These are phyloP conservation scores for Mesembrinibis cayennensis DNA, from an alignment of 2,113 vertebrate genomes.

Conservation along the genomic window DNA sequence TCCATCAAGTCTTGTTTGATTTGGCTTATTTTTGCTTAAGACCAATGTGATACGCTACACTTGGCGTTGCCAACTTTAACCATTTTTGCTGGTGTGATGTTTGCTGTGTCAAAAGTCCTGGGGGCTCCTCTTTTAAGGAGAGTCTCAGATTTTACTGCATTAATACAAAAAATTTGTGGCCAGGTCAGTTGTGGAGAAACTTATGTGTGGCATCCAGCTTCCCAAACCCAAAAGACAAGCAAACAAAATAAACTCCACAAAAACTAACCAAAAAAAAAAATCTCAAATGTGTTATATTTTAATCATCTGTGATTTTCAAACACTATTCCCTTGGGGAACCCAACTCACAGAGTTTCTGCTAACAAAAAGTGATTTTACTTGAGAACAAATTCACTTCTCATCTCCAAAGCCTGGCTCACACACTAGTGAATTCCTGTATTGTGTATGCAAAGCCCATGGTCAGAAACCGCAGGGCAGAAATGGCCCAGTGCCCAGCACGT, in stretches of 20 bases:
- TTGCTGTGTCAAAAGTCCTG: background rate
- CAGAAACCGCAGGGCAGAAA: background rate
- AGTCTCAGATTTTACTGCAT: background rate
- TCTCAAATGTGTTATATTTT: background rate
- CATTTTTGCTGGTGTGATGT: background rate
- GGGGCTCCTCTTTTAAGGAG: background rate
- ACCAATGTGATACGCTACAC: background rate
- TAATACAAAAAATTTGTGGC: background rate
- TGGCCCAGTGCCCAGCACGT: background rate
- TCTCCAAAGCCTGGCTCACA: background rate
- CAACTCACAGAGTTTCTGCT: background rate
- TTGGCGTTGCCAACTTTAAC: background rate
- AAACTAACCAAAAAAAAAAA: background rate
- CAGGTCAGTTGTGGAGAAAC: background rate
- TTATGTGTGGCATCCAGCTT: background rate
- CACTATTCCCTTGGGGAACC: background rate
- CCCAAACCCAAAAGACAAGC: background rate
- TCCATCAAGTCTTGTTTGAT: background rate
- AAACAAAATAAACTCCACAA: background rate
- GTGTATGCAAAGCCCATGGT: background rate
- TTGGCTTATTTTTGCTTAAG: background rate
- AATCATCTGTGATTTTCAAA: slow-evolving; percentile 29
- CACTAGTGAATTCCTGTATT: slow-evolving; percentile 9
- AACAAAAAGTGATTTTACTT: slow-evolving; percentile 21
- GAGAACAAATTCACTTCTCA: slow-evolving; percentile 36